phyloP scores from a whole-genome alignment of 1,140 invertebrate species.

The Augochlora pura region DNA sequence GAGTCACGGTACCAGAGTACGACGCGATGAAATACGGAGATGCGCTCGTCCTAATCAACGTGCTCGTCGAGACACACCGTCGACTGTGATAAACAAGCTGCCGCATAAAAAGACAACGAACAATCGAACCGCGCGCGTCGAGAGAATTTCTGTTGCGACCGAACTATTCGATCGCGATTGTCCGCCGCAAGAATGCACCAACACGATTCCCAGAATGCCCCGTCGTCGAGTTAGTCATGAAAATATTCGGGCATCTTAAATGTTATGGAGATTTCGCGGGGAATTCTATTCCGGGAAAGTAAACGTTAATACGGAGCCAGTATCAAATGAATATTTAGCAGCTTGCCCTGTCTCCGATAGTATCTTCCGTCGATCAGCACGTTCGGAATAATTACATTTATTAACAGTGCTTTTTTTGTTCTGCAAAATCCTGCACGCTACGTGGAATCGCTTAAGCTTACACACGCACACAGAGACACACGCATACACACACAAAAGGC shows the following conservation, averaged over 20 bases:
- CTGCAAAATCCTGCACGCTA: background rate
- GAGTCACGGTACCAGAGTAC: too few species aligned
- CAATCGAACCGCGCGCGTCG: too few species aligned
- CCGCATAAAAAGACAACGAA: too few species aligned
- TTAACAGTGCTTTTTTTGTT: background rate
- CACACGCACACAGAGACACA: too few species aligned
- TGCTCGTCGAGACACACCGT: too few species aligned
- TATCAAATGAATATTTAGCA: conserved; percentile 2
- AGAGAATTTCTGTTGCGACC: too few species aligned
- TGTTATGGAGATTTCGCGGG: background rate
- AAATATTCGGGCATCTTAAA: background rate
- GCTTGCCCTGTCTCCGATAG: conserved; percentile 2
- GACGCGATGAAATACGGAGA: too few species aligned
- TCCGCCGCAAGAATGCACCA: too few species aligned
- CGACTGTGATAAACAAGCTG: too few species aligned
- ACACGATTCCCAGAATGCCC: background rate
- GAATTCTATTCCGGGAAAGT: background rate
- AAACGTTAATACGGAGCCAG: background rate
- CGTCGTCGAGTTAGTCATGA: background rate
- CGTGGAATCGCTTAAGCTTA: background rate
- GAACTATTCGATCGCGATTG: too few species aligned
- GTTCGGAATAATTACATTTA: background rate
- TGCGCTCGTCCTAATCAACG: too few species aligned
- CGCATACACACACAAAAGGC: too few species aligned
- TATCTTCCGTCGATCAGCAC: background rate